Base-by-base conservation (phyloP, 2,888 invertebrate genomes). In the Drosophila pseudotalamancana region DNA sequence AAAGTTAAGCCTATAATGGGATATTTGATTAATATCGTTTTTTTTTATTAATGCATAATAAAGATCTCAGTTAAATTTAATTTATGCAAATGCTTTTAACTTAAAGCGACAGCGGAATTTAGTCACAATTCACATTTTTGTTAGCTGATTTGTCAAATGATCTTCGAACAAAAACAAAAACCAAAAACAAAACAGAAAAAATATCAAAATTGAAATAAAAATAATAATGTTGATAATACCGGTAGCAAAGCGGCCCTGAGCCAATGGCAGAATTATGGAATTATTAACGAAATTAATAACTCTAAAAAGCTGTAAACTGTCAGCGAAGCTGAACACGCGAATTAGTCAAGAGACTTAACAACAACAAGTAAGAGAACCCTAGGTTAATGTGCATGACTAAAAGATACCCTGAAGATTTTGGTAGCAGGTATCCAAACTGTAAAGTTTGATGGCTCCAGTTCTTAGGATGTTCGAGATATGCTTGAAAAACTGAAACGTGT, bases 41-140 rank as follows among this genome's bases (percentile, higher is more conserved):
- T 11, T 14, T 11, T 27, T 31, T 18, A 16, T 45, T 56, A 53
- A 59, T 73, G 34, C 16, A 59, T 60, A 59, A 50, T 59, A 50
- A 62, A 72, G 64, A 65, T 54, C 50, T 62, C 29, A 54, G 9
- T 48, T 31, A 23, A 60, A 56, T 54, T 16, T 48, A 72, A 68
- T 72, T 72, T 80, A 83, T 86, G 83, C 78, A 73, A 82, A 85
- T 82, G 50, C 23, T 34, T 46, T 62, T 60, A 59, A 62, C 72
- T 73, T 49, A 66, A 63, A 65, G 74, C 74, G 79, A 72, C 72
- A 79, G 67, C 54, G 46, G 40, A 64, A 56, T 55, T 77, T 57
- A 45, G 49, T 34, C 40, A 50, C 34, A 42, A 50, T 45, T 37
- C 42, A 40, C 35, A 45, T 25, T 62, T 61, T 6, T 25, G 42